phyloP scores from a whole-genome alignment of 2,888 invertebrate genomes.

The Netelia fuscicornis region DNA sequence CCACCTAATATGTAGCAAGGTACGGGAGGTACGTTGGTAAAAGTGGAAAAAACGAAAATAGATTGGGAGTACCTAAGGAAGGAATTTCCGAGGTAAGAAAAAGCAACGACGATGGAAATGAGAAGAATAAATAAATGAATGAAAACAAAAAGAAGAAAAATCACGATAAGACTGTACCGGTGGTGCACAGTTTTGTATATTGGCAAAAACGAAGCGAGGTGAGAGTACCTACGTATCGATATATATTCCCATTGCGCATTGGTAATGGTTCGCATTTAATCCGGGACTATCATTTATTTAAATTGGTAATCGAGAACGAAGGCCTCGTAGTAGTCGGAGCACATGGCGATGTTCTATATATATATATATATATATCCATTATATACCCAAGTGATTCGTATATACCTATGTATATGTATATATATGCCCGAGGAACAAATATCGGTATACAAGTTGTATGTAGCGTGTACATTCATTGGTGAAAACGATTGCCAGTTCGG shows the following conservation, averaged over 20 bases:
- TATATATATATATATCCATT: conserved; percentile 7
- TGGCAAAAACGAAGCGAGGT: conserved; percentile 15
- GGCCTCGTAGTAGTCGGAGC: conserved; percentile 26
- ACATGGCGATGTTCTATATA: conserved; percentile 36
- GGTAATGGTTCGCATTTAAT: conserved; percentile 80
- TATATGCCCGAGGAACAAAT: background rate
- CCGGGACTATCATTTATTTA: conserved; percentile 80
- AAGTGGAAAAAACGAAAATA: conserved; percentile 43
- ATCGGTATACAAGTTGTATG: background rate
- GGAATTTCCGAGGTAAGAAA: conserved; percentile 36
- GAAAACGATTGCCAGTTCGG: conserved; percentile 54
- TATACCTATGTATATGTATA: background rate
- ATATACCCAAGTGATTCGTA: background rate
- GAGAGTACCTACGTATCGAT: conserved; percentile 64
- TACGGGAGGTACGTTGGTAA: conserved; percentile 42
- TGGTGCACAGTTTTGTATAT: conserved; percentile 7
- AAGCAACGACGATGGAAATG: conserved; percentile 9
- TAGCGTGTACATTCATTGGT: conserved; percentile 25
- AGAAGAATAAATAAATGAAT: conserved; percentile 11
- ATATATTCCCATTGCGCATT: conserved; percentile 71
- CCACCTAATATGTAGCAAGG: background rate
- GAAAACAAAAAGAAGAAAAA: conserved; percentile 11
- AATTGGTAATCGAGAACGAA: conserved; percentile 76
- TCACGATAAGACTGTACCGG: conserved; percentile 34
- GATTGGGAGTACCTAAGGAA: background rate